Evolutionary conservation across 1,140 invertebrate genomes (phyloP), one percentile per base, ranked within the genome.

Genomic region (Cotesia chilonis): DNA sequence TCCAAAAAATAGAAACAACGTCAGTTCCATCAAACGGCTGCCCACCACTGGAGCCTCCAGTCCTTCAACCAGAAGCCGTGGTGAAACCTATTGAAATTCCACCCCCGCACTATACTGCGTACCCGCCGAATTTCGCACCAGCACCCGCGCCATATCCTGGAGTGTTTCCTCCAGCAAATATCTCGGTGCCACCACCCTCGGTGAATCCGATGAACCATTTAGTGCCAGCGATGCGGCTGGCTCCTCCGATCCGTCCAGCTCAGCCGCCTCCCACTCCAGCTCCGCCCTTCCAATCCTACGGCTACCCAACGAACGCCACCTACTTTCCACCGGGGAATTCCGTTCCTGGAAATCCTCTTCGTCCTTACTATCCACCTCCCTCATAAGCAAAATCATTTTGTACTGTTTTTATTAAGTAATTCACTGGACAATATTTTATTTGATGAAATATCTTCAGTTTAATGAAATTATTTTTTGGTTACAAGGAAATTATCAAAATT

Each of bases 121-220:
- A 83, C 70, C 72, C 83, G 4, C 9, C 79, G 7, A 81, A 79
- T 77, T 86, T 83, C 66, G n/a, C 80, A 14, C 77, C 76, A 12
- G 68, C 74, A 4, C 75, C 72, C 55, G 69, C 81, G 4, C 79
- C 70, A 38, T 87, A 86, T 75, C 81, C 83, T 1, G 75, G 83
- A 17, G 81, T 83, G 4, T 87, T 86, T 76, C 83, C 85, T 59
- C 84, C 82, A 10, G 69, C 83, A 7, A 87, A 86, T 70, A 81
- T 85, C 37, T 76, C 81, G 2, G 80, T 86, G 61, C 85, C 85
- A 6, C 85, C 85, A 1, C 85, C 85, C 4, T 79, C 84, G 12
- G 81, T 86, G 2, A 85, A 82, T 60, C 68, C 82, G 14, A 78
- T 87, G 69, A 86, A 85, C 74, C 85, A 86, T 61, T 84, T 86